Evolutionary conservation across 2,888 invertebrate genomes (phyloP), one percentile per base, ranked within the genome.

Genomic region (Tenthredo amoena): DNA sequence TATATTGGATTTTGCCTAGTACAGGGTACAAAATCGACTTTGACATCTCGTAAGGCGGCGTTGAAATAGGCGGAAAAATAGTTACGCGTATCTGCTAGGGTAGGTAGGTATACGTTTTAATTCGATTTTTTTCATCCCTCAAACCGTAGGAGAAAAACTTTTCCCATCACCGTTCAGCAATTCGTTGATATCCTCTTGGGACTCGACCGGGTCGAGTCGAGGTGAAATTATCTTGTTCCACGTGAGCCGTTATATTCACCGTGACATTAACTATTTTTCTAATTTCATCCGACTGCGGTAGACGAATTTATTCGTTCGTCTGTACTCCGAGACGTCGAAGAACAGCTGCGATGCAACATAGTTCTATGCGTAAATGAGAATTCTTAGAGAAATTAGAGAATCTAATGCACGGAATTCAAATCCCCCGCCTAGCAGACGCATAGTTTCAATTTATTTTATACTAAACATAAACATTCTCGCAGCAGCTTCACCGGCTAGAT

Each of bases 101-200:
- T 37, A 71, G 31, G 7, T 31, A 1, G 31, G 26, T 18, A 43
- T 18, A 43, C 72, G n/a, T 74, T 74, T 43, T 74, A 74, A 74
- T 74, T 68, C 12, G 43, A 43, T 21, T 43, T 74, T 72, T 43
- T 43, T 10, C n/a, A 21, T 74, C 12, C 21, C 18, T 34, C 71
- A 26, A 55, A 77, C 31, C 26, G 68, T 71, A 55, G 71, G 21
- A 34, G 81, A 77, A 85, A 71, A 81, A 85, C 81, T 85, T 85
- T 85, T 85, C 37, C 85, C 85, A 85, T 85, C 85, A 65, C 58
- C 85, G 68, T 81, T 40, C 77, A 50, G 81, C 81, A 62, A 85
- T 85, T 85, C 79, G 68, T 81, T 71, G 47, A 43, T 79, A 55
- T 65, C 58, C 81, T 68, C 71, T 7, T 43, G 71, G 47, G 85